Evolutionary conservation across 2,797 vertebrate species (phyloP).

Genomic region (Mionectes olivaceus): DNA sequence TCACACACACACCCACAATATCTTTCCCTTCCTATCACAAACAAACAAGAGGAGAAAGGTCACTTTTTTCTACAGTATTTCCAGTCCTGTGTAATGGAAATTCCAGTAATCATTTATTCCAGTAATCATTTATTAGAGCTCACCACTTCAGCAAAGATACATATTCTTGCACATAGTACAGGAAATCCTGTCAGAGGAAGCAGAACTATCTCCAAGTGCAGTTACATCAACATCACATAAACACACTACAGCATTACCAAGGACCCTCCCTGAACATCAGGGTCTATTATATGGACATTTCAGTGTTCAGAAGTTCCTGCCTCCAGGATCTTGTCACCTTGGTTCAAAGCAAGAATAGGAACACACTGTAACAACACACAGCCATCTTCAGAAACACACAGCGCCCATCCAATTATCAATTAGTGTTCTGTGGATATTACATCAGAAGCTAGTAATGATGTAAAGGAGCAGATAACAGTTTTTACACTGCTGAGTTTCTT

Average conservation of each 20-base stretch:
- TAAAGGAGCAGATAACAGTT: background rate
- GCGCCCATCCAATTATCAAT: background rate
- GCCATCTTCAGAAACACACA: background rate
- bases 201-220: background rate
- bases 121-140: background rate
- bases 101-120: background rate
- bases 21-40: background rate
- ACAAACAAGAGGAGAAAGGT: background rate
- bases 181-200: background rate
- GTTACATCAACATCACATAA: background rate
- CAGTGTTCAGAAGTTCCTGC: background rate
- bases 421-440: background rate
- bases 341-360: background rate
- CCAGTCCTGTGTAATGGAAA: too few relatives aligned
- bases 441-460: background rate
- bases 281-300: background rate
- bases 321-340: background rate
- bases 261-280: background rate
- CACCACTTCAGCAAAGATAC: background rate
- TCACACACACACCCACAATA: too few relatives aligned
- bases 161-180: background rate
- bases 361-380: background rate
- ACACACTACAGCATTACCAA: background rate
- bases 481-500: background rate
- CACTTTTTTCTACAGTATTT: background rate